Base-by-base conservation (phyloP, 1,140 invertebrate species). In the Bursaphelenchus mucronatus region DNA sequence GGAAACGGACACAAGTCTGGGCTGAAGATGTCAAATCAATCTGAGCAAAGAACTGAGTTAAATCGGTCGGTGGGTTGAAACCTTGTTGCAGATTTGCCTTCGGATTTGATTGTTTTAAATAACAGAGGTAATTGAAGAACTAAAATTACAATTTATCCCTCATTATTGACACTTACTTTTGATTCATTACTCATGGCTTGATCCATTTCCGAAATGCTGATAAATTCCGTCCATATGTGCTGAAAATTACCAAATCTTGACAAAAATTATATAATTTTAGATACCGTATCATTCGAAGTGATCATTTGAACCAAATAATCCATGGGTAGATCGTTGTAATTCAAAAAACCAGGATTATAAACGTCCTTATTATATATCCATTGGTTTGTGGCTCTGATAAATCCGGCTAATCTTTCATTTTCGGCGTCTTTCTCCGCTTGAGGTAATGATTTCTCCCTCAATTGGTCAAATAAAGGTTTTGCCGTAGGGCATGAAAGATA, bases 261-360 rank as follows among this genome's bases (percentile, higher is more conserved):
- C 6, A n/a, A 8, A 56, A 30, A 30, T 21, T 13, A 52, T 0
- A 13, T 17, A 3, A 30, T 30, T 30, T 30, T 19, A 43, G 39
- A 44, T 40, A 69, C 68, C 7, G n/a, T 44, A 51, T 73, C 69
- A 8, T 67, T 61, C 13, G 64, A 49, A 19, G 63, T 41, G 11
- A 73, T 72, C 59, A 68, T 58, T 30, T 72, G 70, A 39, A 72
- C 41, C 41, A 72, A 43, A 51, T 69, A 72, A 47, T 72, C 70
- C 58, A 74, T 40, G 11, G 59, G 46, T 11, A 59, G 53, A 40
- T 41, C 17, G 44, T 70, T 50, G 13, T 43, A 67, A 11, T 68
- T 15, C 46, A 46, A 40, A 11, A 67, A 57, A 0, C 68, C 62
- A 9, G 53, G 44, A 15, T 56, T 17, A 39, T 69, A 64, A 8